These are phyloP conservation scores for Stichodactyla mertensii DNA, from an alignment of 64 coral and sea anemone species.

Conservation along the genomic window DNA sequence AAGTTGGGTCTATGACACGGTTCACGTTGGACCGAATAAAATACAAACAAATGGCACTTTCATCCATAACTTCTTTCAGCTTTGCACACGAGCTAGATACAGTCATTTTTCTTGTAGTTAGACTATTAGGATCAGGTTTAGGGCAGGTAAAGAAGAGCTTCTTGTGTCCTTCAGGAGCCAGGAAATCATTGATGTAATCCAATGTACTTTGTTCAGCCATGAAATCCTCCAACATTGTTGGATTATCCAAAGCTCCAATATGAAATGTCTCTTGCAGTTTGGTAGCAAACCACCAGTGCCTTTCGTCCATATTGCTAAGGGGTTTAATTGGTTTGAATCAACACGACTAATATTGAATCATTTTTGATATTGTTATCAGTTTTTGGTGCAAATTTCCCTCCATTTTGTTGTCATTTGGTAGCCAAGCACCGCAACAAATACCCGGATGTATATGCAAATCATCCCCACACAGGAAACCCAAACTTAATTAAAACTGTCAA, in stretches of 20 bases:
- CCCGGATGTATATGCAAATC: constrained; percentile 70
- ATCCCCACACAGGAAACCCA: background rate
- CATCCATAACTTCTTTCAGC: constrained; percentile 96
- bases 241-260: constrained; percentile 86
- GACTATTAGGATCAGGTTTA: constrained; percentile 83
- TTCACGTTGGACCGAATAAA: constrained; percentile 92
- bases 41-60: constrained; percentile 94
- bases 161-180: constrained; percentile 92
- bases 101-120: constrained; percentile 75
- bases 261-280: constrained; percentile 99
- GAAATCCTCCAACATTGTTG: constrained; percentile 98
- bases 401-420: constrained; percentile 99
- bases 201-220: constrained; percentile 94
- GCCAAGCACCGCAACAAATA: constrained; percentile 65
- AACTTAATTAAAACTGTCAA: background rate
- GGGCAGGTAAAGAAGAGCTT: constrained; percentile 95
- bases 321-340: background rate
- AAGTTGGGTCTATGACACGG: constrained; percentile 93
- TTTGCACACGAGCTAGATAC: constrained; percentile 90
- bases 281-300: constrained; percentile 99
- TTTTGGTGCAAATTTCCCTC: constrained; percentile 61
- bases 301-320: constrained; percentile 84
- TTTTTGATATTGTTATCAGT: background rate
- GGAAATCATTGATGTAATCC: constrained; percentile 97
- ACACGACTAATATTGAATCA: background rate